These are phyloP conservation scores for Chromis chromis DNA, from an alignment of 2,797 vertebrate species.

Conservation along the genomic window DNA sequence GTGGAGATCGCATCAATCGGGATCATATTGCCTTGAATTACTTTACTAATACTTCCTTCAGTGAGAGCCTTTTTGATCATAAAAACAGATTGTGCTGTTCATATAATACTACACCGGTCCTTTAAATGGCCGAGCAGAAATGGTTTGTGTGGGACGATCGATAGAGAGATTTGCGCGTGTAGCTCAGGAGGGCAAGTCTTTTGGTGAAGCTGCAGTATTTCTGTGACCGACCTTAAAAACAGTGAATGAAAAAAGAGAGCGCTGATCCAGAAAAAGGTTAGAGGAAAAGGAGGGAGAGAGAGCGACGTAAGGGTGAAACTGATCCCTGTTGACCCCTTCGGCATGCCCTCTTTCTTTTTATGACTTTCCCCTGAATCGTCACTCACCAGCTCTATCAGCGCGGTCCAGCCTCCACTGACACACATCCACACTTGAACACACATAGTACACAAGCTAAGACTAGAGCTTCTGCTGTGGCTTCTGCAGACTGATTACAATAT, in stretches of 20 bases:
- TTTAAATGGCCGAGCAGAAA: conserved; percentile 50
- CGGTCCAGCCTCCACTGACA: conserved; percentile 54
- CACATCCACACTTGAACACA: conserved; percentile 33
- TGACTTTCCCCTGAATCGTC: conserved; percentile 83
- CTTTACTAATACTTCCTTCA: conserved; percentile 65
- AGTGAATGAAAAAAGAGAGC: conserved; percentile 49
- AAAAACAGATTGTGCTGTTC: conserved; percentile 58
- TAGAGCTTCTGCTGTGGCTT: conserved; percentile 6
- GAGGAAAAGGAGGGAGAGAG: conserved; percentile 42
- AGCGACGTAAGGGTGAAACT: conserved; percentile 76
- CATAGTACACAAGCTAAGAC: conserved; percentile 29
- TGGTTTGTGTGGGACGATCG: conserved; percentile 48
- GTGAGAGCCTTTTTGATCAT: conserved; percentile 63
- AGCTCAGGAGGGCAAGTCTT: conserved; percentile 14
- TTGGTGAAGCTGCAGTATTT: conserved; percentile 42
- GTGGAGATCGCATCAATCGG: conserved; percentile 56
- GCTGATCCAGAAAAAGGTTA: conserved; percentile 61
- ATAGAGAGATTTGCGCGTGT: conserved; percentile 39
- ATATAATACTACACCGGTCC: conserved; percentile 40
- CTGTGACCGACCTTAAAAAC: conserved; percentile 43
- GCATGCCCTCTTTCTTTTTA: conserved; percentile 83
- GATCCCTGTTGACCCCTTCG: conserved; percentile 82
- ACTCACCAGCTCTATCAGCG: conserved; percentile 80
- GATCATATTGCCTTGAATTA: conserved; percentile 71
- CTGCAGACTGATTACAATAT: conserved; percentile 19